Evolutionary conservation across 2,113 vertebrate genomes (phyloP), one percentile per base, ranked within the genome.

Genomic region (Ictalurus furcatus): DNA sequence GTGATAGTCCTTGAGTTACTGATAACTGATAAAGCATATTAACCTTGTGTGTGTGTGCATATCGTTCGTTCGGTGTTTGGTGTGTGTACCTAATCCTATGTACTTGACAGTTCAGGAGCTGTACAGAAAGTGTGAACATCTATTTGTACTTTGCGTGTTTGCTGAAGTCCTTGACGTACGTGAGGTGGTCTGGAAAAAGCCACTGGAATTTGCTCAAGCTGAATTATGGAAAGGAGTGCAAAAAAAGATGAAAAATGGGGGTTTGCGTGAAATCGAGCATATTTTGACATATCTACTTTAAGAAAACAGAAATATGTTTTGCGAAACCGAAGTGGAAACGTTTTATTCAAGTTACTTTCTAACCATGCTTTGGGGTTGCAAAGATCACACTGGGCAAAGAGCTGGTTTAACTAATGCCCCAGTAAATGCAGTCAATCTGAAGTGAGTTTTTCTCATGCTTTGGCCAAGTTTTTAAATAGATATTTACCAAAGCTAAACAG

Each of bases 1-100:
- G 14, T 90, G 61, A 76, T 90, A 84, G 58, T 52, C 54, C 54
- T 71, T 61, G 52, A 80, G 30, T 67, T 85, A 40, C 59, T 81
- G 40, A 44, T 85, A 48, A 37, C 40, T 56, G 40, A 44, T 44
- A 14, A 37, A 40, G 28, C 17, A 67, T 48, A 48, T 21, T 37
- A 16, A 17, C 34, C 19, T 14, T 30, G 61, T 58, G 25, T 78
- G 30, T 48, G 59, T 48, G 52, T 59, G 28, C 40, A 14, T 76
- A n/a, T 59, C 16, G 30, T 65, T 82, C 65, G 30, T 63, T 82
- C 65, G 44, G 65, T 56, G 23, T 89, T 81, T 69, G 23, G 13
- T 89, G 30, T 78, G 44, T 30, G 14, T 58, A 52, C 14, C 34
- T 56, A 54, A 71, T 34, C 28, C 17, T 4, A 52, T 69, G 25